Percentiles rank a stretch among this genome's conserved stretches.
These are phyloP conservation scores for Myiozetetes cayanensis DNA, from an alignment of 2,113 vertebrate species.

Conservation along the genomic window DNA sequence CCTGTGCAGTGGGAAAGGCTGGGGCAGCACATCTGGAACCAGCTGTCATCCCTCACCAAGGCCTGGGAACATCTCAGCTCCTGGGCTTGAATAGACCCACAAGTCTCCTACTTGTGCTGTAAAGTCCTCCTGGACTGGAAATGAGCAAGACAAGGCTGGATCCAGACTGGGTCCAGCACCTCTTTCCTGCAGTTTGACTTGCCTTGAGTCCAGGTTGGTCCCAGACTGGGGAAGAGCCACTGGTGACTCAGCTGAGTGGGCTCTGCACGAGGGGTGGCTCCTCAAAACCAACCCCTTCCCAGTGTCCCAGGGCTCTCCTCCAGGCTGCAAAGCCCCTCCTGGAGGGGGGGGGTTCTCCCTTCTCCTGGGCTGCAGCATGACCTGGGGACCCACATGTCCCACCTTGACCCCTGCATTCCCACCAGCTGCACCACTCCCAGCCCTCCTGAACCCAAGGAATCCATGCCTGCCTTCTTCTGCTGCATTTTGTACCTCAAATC, in stretches of 20 bases:
- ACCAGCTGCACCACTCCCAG: not conserved
- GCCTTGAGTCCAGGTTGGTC: not conserved
- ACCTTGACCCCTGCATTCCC: not conserved
- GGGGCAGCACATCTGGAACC: not conserved
- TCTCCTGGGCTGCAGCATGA: too few relatives aligned
- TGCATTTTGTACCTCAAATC: not conserved
- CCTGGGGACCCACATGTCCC: not conserved
- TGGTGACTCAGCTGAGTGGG: not conserved
- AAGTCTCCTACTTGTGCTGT: not conserved
- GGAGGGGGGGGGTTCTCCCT: too few relatives aligned
- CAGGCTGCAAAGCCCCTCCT: too few relatives aligned
- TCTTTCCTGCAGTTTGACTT: not conserved
- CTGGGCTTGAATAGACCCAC: not conserved
- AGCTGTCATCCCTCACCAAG: not conserved
- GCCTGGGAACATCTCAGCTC: not conserved
- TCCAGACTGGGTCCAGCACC: not conserved
- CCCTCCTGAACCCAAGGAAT: not conserved
- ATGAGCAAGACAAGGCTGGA: not conserved
- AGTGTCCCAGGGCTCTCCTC: not conserved
- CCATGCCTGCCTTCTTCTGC: not conserved
- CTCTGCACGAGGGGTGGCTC: not conserved
- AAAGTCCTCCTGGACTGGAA: not conserved
- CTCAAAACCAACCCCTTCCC: not conserved
- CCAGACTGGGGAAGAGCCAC: not conserved
- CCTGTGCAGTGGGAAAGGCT: not conserved